phyloP scores from a whole-genome alignment of 2,113 vertebrate species.

The Hemibagrus wyckioides region DNA sequence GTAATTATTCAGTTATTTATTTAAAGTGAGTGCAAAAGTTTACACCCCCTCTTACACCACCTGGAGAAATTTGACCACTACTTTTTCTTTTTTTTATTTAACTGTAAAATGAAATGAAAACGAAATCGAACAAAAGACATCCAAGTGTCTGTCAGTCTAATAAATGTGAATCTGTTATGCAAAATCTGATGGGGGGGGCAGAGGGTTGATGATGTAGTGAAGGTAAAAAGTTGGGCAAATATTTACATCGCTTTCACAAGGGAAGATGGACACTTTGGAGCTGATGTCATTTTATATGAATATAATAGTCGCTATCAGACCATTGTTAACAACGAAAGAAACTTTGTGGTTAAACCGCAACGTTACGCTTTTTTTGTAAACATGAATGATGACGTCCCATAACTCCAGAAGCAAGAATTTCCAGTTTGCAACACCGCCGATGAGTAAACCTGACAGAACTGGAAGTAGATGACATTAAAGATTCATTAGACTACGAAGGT shows the following conservation, averaged over 20 bases:
- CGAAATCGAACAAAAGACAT: neutral
- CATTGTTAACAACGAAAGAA: neutral
- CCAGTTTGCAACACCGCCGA: neutral
- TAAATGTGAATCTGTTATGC: neutral
- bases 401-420: neutral
- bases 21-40: neutral
- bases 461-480: neutral
- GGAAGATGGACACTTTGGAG: no score
- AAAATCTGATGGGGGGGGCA: no score
- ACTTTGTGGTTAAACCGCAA: neutral
- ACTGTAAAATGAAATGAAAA: neutral
- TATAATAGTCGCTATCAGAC: no score
- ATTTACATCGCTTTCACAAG: neutral
- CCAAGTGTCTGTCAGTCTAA: neutral
- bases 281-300: no score
- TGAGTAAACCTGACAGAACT: neutral
- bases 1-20: neutral
- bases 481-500: neutral
- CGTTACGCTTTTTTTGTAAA: neutral
- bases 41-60: neutral
- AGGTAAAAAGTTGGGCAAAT: neutral
- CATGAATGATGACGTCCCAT: neutral
- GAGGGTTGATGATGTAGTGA: neutral
- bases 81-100: neutral
- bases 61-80: no score